Conservation (phyloP, 2,888 invertebrate genomes). For the Lithodes maja region DNA sequence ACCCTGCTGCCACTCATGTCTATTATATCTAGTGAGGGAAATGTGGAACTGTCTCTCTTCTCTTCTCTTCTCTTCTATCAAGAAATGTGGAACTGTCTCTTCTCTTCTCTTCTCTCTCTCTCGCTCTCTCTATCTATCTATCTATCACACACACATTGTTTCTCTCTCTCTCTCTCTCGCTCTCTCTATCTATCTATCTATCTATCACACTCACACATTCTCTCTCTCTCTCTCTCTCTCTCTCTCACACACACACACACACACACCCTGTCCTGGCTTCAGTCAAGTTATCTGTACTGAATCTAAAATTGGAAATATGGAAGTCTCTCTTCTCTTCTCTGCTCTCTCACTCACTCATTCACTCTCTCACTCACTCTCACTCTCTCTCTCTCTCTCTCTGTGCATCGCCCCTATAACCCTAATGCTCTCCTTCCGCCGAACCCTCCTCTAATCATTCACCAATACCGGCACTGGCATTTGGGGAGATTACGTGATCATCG, state of each 20-base stretch:
- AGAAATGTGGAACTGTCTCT: neutral
- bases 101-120: neutral
- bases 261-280: neutral
- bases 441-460: neutral
- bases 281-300: too few relatives aligned
- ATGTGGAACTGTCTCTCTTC: neutral
- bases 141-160: neutral
- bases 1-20: too few relatives aligned
- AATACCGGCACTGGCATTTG: too few relatives aligned
- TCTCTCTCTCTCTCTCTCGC: slow-evolving; percentile 21
- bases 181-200: neutral
- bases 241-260: neutral
- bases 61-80: neutral
- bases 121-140: slow-evolving; percentile 4
- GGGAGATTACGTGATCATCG: too few relatives aligned
- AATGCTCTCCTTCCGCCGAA: neutral
- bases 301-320: too few relatives aligned
- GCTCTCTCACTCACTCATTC: neutral
- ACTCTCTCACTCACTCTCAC: neutral
- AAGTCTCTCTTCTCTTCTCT: too few relatives aligned
- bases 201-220: neutral
- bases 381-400: slow-evolving; percentile 11
- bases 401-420: neutral
- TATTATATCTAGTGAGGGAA: too few relatives aligned
- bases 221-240: slow-evolving; percentile 24